Evolutionary conservation across 2,888 invertebrate species (phyloP).

Genomic region (Colletes collaris): DNA sequence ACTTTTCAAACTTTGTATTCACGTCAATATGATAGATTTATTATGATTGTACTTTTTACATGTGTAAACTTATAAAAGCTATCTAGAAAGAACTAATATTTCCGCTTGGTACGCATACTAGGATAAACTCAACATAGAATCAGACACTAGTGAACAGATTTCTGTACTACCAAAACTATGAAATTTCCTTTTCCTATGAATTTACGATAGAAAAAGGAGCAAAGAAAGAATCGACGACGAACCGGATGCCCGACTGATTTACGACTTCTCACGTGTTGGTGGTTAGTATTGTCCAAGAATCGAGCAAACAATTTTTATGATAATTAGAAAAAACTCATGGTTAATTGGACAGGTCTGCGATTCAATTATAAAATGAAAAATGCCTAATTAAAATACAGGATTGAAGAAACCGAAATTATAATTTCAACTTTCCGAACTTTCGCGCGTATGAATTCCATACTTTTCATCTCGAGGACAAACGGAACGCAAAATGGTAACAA

Average conservation of each 20-base stretch:
- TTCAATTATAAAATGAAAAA: not conserved
- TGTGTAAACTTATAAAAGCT: too few relatives aligned
- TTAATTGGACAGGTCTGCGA: not conserved
- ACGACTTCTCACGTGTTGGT: conserved; percentile 1
- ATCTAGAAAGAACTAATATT: too few relatives aligned
- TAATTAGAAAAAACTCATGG: conserved; percentile 6
- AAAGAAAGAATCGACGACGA: conserved; percentile 2
- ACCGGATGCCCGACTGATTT: not conserved
- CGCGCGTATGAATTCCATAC: not conserved
- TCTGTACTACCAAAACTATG: too few relatives aligned
- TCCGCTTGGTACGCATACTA: too few relatives aligned
- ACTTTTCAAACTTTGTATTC: too few relatives aligned
- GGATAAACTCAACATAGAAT: too few relatives aligned
- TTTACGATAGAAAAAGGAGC: not conserved
- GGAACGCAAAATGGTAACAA: conserved; percentile 9
- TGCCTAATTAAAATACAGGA: conserved; percentile 4
- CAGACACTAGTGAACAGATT: too few relatives aligned
- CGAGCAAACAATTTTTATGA: not conserved
- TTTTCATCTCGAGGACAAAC: not conserved
- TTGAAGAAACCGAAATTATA: not conserved
- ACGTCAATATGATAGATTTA: too few relatives aligned
- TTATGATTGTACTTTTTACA: too few relatives aligned
- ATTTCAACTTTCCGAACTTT: not conserved
- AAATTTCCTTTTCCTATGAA: too few relatives aligned
- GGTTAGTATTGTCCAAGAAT: not conserved